These are phyloP conservation scores for Polymixis flavicincta DNA, from an alignment of 2,888 invertebrate genomes.

Conservation along the genomic window DNA sequence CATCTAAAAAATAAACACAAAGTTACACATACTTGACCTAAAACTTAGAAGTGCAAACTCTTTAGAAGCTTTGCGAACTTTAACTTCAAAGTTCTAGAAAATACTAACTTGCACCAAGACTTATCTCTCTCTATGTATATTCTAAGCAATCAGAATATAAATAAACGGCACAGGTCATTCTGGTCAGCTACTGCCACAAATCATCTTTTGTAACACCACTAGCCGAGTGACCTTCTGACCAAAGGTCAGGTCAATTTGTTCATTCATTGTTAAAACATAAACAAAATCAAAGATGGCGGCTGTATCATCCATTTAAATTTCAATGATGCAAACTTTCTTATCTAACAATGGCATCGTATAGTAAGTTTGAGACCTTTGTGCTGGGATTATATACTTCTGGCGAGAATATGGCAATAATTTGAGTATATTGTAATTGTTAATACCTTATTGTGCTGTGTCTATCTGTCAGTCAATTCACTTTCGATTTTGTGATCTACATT, in stretches of 20 bases:
- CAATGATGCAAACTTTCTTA: constrained; percentile 79
- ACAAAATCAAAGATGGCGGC: constrained; percentile 41
- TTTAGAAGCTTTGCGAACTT: constrained; percentile 9
- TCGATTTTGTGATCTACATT: constrained; percentile 85
- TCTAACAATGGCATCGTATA: constrained; percentile 86
- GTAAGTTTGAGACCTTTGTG: constrained; percentile 87
- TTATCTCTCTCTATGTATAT: not conserved
- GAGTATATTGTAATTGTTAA: constrained; percentile 83
- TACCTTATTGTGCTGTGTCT: constrained; percentile 82
- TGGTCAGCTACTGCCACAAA: constrained; percentile 62
- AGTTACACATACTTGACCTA: not conserved
- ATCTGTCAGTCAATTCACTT: constrained; percentile 88
- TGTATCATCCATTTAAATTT: constrained; percentile 55
- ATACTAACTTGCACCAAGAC: constrained; percentile 10
- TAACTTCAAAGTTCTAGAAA: not conserved
- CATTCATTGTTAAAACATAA: constrained; percentile 61
- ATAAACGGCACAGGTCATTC: constrained; percentile 45
- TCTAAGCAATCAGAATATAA: not conserved
- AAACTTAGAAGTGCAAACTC: not conserved
- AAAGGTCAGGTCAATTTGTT: constrained; percentile 64
- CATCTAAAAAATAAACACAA: not conserved
- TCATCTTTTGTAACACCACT: constrained; percentile 51
- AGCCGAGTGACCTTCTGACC: constrained; percentile 52
- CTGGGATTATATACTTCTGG: constrained; percentile 82
- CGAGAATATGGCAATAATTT: constrained; percentile 85